A percentile compares a stretch with the other conserved stretches of the same genome.
phyloP scores from a whole-genome alignment of 2,113 vertebrate genomes.

The Festucalex cinctus region DNA sequence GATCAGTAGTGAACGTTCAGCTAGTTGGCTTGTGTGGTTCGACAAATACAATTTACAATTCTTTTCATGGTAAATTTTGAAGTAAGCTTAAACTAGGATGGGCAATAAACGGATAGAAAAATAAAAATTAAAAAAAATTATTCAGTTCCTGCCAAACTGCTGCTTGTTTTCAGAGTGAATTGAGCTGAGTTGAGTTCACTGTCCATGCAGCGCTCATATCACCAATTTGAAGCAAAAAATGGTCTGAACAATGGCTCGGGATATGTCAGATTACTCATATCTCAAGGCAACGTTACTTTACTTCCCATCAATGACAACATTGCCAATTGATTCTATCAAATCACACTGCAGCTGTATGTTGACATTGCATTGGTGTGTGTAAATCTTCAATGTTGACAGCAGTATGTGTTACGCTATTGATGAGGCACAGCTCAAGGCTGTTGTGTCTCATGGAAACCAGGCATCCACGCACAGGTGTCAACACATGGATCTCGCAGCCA shows the following conservation, averaged over 20 bases:
- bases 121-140: no score
- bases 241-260: not conserved
- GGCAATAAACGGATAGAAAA: not conserved
- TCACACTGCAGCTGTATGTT: slow-evolving; percentile 18
- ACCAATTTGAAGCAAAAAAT: not conserved
- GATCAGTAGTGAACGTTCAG: no score
- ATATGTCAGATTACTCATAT: not conserved
- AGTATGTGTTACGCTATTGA: slow-evolving; percentile 1
- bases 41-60: not conserved
- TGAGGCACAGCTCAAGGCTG: not conserved
- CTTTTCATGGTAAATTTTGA: not conserved
- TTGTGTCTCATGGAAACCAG: slow-evolving; percentile 2
- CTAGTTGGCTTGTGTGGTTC: not conserved
- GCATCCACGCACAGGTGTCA: slow-evolving; percentile 16
- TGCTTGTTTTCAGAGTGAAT: no score
- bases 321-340: not conserved
- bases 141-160: not conserved
- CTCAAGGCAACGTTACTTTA: not conserved
- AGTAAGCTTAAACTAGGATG: not conserved
- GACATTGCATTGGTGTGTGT: slow-evolving; percentile 13
- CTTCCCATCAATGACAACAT: not conserved
- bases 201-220: no score
- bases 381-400: not conserved
- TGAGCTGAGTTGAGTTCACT: no score
- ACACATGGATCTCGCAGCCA: not conserved